A percentile compares a stretch with the other conserved stretches of the same genome.
phyloP scores from a whole-genome alignment of 2,888 invertebrate species.

The Coenonympha arcania region DNA sequence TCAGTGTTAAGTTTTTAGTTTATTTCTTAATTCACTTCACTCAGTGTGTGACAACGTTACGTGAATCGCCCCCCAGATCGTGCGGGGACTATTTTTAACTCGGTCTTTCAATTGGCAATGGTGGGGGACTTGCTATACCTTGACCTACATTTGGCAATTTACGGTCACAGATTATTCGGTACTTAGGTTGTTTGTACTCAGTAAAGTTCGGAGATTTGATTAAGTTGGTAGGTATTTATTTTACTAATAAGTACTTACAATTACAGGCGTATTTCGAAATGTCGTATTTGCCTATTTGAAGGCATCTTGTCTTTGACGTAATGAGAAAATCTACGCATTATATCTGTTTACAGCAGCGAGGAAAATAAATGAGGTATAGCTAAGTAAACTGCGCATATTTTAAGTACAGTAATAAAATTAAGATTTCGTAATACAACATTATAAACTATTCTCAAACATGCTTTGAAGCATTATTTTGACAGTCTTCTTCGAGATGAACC shows the following conservation, averaged over 20 bases:
- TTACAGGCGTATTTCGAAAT: background rate
- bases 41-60: too few species aligned
- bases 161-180: too few species aligned
- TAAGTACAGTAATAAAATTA: too few species aligned
- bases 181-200: too few species aligned
- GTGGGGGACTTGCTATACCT: constrained; percentile 2
- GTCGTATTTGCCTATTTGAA: background rate
- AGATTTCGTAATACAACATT: too few species aligned
- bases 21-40: too few species aligned
- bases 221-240: background rate
- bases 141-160: constrained; percentile 12
- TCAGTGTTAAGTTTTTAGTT: too few species aligned
- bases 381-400: background rate
- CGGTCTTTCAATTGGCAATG: constrained; percentile 6
- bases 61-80: constrained; percentile 2
- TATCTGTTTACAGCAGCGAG: background rate
- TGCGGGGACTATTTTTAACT: constrained; percentile 12
- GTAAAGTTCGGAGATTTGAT: background rate
- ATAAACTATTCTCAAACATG: too few species aligned
- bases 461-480: too few species aligned
- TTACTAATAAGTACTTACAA: background rate
- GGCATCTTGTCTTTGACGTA: background rate
- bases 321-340: background rate
- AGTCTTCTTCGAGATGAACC: too few species aligned
- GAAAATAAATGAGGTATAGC: background rate